These are phyloP conservation scores for Prosopocoilus inquinatus DNA, from an alignment of 2,888 invertebrate genomes.

Conservation along the genomic window DNA sequence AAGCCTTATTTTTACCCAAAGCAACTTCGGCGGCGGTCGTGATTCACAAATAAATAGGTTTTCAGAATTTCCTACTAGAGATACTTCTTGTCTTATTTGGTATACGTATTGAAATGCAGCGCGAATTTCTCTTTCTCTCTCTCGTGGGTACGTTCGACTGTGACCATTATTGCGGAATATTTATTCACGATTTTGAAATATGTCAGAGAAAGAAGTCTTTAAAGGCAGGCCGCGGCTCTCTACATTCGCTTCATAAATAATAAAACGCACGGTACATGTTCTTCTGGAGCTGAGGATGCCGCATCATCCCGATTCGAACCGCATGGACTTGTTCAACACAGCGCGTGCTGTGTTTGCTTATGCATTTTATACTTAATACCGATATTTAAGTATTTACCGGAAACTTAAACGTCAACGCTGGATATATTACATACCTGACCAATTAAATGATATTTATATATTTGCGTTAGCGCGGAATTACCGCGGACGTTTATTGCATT, in stretches of 20 bases:
- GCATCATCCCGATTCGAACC: slow-evolving; percentile 27
- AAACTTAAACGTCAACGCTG: slow-evolving; percentile 4
- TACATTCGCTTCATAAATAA: slow-evolving; percentile 36
- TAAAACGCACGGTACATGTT: slow-evolving; percentile 33
- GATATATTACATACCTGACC: slow-evolving; percentile 6
- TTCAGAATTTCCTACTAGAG: too few relatives aligned
- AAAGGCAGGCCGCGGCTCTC: slow-evolving; percentile 28
- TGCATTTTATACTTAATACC: slow-evolving; percentile 11
- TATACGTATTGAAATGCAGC: too few relatives aligned
- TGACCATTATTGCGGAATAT: slow-evolving; percentile 15
- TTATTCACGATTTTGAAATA: slow-evolving; percentile 36
- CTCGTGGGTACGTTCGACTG: background rate
- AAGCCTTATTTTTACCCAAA: too few relatives aligned
- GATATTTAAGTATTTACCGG: slow-evolving; percentile 15
- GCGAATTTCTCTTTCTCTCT: too few relatives aligned
- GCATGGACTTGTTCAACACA: slow-evolving; percentile 13
- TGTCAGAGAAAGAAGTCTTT: slow-evolving; percentile 32
- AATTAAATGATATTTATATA: slow-evolving; percentile 9
- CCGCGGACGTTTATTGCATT: background rate
- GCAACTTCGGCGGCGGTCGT: too few relatives aligned
- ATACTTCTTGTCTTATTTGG: too few relatives aligned
- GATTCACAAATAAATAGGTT: too few relatives aligned
- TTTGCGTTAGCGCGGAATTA: background rate
- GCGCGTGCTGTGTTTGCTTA: slow-evolving; percentile 20
- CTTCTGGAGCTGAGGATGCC: slow-evolving; percentile 27